These are phyloP conservation scores for Seladonia tumulorum DNA, from an alignment of 2,888 invertebrate genomes.

Conservation along the genomic window DNA sequence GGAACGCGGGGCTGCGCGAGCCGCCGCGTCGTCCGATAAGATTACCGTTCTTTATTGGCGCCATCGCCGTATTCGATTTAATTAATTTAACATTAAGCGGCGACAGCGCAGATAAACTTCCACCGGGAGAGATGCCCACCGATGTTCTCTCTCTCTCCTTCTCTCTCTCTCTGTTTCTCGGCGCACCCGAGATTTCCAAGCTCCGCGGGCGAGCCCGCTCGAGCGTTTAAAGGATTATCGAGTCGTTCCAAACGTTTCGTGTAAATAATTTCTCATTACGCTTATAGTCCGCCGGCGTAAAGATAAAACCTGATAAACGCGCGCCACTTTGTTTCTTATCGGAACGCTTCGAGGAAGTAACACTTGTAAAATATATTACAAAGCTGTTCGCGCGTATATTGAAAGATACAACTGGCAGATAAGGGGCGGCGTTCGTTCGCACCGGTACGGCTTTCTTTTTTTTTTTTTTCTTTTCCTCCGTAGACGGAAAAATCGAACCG, in stretches of 20 bases:
- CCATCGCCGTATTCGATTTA: constrained; percentile 40
- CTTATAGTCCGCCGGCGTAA: constrained; percentile 39
- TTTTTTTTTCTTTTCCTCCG: neutral
- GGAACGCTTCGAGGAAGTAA: constrained; percentile 60
- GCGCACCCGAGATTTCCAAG: neutral
- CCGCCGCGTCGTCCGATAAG: constrained; percentile 43
- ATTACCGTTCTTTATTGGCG: constrained; percentile 47
- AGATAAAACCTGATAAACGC: constrained; percentile 63
- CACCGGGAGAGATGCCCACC: neutral
- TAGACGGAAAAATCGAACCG: neutral
- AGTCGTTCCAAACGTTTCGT: neutral
- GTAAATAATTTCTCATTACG: constrained; percentile 68
- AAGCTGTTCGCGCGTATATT: constrained; percentile 43
- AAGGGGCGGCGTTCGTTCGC: constrained; percentile 3
- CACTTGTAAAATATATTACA: constrained; percentile 66
- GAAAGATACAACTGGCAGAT: constrained; percentile 65
- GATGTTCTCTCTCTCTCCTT: neutral
- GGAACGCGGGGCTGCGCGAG: constrained; percentile 31
- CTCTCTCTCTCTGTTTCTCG: neutral
- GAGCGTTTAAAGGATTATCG: constrained; percentile 15
- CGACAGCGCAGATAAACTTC: constrained; percentile 37
- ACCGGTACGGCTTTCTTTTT: neutral
- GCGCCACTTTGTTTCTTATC: constrained; percentile 61
- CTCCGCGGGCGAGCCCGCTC: neutral
- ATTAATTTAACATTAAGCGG: constrained; percentile 54